These are phyloP conservation scores for Eulemur mongoz DNA, from an alignment of 2,797 vertebrate genomes.

Conservation along the genomic window DNA sequence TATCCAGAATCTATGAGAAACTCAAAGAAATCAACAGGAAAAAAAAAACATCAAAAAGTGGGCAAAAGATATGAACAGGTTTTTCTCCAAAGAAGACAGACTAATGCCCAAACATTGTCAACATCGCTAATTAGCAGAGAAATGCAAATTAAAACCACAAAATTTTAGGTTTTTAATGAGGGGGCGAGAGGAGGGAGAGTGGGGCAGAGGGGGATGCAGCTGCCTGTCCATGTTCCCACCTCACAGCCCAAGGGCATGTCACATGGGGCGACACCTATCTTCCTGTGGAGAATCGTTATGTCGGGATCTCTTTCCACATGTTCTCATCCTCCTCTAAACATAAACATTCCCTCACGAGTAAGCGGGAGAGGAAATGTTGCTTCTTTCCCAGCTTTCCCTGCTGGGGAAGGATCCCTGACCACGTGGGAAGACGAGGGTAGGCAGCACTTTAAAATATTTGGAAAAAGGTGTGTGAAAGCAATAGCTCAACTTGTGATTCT, in stretches of 20 bases:
- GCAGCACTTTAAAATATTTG: neutral
- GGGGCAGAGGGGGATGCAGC: accelerated
- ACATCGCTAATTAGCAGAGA: neutral
- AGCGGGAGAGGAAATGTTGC: neutral
- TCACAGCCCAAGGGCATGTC: accelerated
- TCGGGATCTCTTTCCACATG: accelerated
- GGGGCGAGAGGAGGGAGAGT: neutral
- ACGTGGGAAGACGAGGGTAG: accelerated
- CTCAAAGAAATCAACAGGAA: neutral
- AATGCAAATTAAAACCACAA: neutral
- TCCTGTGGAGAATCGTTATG: accelerated
- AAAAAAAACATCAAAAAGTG: neutral
- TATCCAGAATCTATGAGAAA: neutral
- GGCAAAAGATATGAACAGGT: neutral
- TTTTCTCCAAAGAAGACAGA: neutral
- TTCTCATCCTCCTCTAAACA: accelerated
- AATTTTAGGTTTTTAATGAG: neutral
- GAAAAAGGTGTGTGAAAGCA: neutral
- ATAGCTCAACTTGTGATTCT: accelerated
- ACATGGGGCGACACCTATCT: neutral
- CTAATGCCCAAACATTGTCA: neutral
- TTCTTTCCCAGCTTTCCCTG: neutral
- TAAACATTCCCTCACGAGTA: accelerated
- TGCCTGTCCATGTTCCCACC: neutral
- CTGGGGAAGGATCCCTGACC: no score